Evolutionary conservation across 1,140 invertebrate genomes (phyloP).

Genomic region (Drosophila guanche): DNA sequence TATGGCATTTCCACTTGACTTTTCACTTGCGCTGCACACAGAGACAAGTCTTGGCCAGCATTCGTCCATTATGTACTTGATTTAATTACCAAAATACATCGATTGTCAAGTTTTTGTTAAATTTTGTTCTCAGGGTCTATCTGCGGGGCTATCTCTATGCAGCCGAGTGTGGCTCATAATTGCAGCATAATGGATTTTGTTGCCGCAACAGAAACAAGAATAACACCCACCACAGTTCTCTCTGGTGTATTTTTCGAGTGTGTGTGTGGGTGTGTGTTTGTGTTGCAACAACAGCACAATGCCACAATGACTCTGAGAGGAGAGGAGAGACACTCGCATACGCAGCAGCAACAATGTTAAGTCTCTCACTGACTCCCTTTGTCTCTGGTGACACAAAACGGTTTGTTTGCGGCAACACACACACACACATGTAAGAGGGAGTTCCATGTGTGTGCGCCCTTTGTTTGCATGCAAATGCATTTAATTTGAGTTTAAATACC

Average conservation of each 20-base stretch:
- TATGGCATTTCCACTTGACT: constrained; percentile 74
- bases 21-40: constrained; percentile 69
- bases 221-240: not conserved
- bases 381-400: constrained; percentile 70
- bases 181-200: constrained; percentile 81
- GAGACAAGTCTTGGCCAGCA: constrained; percentile 7
- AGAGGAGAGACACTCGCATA: not conserved
- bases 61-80: constrained; percentile 59
- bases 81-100: constrained; percentile 81
- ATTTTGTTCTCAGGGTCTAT: no score
- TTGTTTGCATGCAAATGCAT: constrained; percentile 81
- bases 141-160: constrained; percentile 12
- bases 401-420: constrained; percentile 66
- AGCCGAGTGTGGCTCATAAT: constrained; percentile 73
- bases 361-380: constrained; percentile 46
- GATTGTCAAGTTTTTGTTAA: constrained; percentile 51
- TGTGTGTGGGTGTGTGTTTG: constrained; percentile 6
- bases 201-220: constrained; percentile 43
- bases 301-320: not conserved
- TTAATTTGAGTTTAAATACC: constrained; percentile 82
- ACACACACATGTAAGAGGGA: constrained; percentile 5
- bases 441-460: constrained; percentile 26
- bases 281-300: constrained; percentile 20
- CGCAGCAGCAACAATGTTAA: constrained; percentile 44
- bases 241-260: constrained; percentile 46